Evolutionary conservation across 2,113 vertebrate species (phyloP), one percentile per base, ranked within the genome.

Genomic region (Eupsittula cactorum): DNA sequence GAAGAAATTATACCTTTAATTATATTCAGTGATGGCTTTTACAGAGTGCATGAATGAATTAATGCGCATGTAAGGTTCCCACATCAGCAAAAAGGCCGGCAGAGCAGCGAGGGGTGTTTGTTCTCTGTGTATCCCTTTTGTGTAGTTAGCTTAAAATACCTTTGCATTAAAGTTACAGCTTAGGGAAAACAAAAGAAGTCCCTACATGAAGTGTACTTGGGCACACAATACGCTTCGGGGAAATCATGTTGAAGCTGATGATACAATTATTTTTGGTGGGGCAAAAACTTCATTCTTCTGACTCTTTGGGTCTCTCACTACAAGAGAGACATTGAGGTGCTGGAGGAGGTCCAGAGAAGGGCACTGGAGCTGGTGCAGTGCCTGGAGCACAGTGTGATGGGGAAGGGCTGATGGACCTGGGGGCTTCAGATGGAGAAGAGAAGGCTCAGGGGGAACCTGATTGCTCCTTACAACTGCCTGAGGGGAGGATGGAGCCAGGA

Each of bases 1-100:
- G 71, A 67, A 71, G 64, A 80, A 86, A 90, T 94, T 70, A 47
- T 2, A 88, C 86, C 62, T 95, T 90, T 91, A 93, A 90, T 93
- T 95, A 69, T 68, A 52, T 57, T 59, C 50, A 35, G 41, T 64
- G 86, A 88, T 79, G 84, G 62, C 92, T 93, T 93, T 91, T 33
- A 68, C 41, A 60, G 97, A 84, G 77, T 79, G 52, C 4, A 13
- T 94, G 64, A 79, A 73, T 46, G 46, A 44, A 57, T 50, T 27
- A 49, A 27, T n/a, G 67, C 42, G 77, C 29, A 3, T 8, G 57
- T 33, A 52, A 74, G 46, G 55, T 67, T 82, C 77, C 74, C 63
- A 1, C 3, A 21, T 7, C 63, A 60, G 83, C 86, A 68, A 44
- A 47, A 69, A 35, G 33, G 33, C 57, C 27, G 28, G 16, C 4